These are phyloP conservation scores for Crioceris asparagi DNA, from an alignment of 2,888 invertebrate species.

Conservation along the genomic window DNA sequence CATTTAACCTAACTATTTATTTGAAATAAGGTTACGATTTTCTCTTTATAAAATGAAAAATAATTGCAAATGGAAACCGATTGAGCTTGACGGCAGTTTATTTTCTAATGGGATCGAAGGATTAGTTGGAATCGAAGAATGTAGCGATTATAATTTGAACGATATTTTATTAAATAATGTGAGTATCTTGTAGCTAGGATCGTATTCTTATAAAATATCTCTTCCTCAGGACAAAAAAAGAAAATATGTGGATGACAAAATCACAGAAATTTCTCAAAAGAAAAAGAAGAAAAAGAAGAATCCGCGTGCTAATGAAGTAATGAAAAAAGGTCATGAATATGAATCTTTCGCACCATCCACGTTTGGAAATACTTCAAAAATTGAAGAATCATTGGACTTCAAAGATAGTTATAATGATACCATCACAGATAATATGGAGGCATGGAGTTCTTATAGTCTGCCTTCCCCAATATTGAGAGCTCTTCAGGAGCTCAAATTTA, in stretches of 20 bases:
- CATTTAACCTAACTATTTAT: no score
- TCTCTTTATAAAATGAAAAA: slow-evolving; percentile 2
- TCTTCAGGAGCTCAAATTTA: slow-evolving; percentile 64
- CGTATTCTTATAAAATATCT: no score
- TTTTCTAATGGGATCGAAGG: slow-evolving; percentile 46
- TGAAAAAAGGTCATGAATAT: slow-evolving; percentile 4
- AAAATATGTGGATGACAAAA: slow-evolving; percentile 6
- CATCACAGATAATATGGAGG: slow-evolving; percentile 33
- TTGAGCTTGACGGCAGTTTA: slow-evolving; percentile 50
- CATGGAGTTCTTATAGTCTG: slow-evolving; percentile 60
- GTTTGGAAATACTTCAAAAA: slow-evolving; percentile 13
- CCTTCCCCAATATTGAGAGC: slow-evolving; percentile 61
- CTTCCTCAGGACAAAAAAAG: no score
- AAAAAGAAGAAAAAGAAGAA: slow-evolving; percentile 15
- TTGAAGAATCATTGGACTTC: slow-evolving; percentile 6
- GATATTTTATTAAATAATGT: slow-evolving; percentile 33
- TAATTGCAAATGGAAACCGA: slow-evolving; percentile 47
- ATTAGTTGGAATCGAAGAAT: slow-evolving; percentile 68
- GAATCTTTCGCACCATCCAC: slow-evolving; percentile 14
- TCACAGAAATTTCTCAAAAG: slow-evolving; percentile 5
- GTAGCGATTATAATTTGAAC: slow-evolving; percentile 55
- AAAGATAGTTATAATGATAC: no score
- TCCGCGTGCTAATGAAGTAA: slow-evolving; percentile 5
- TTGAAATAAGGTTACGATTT: no score
- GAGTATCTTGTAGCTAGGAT: slow-evolving; percentile 3